Evolutionary conservation across 2,888 invertebrate genomes (phyloP), one percentile per base, ranked within the genome.

Genomic region (Oscheius sp.): DNA sequence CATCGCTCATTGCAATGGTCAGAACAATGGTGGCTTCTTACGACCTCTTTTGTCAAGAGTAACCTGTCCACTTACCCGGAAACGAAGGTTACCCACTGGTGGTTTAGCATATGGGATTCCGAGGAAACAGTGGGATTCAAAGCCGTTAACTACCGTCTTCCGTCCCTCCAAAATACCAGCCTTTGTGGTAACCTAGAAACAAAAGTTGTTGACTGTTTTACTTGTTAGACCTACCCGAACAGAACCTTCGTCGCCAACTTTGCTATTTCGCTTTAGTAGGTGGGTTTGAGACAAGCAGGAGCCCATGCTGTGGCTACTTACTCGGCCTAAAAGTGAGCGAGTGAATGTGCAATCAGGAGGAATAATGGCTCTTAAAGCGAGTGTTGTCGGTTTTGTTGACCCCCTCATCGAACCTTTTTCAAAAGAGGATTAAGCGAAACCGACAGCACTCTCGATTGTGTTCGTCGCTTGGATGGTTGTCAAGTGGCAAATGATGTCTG

Each of bases 41-140:
- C 48, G 63, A 29, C 10, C 10, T 58, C 58, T 32, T 13, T 60
- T 29, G 0, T 0, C 50, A 13, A 57, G 42, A 2, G 62, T 63
- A 63, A 63, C 47, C 29, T 48, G 63, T 32, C 42, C 13, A 65
- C 62, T 57, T 63, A 83, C 83, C 77, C 77, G 63, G 70, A 83
- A 83, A 48, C 83, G 75, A n/a, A 79, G 76, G 47, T 76, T 73
- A 7, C 79, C 82, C 0, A 79, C 50, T 1, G 83, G 83, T 21
- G 83, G 81, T 29, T 78, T 71, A 0, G 83, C 83, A 51, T 77
- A 83, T 10, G 83, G 83, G 13, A 83, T 77, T 53, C 83, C 83
- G 9, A 78, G 75, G 62, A 79, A 83, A 57, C 76, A 77, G 47
- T 81, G 79, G 55, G 78, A 79, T 3, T 70, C 57, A 13, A 71